phyloP scores from a whole-genome alignment of 1,140 invertebrate species.

The Venturia canescens region DNA sequence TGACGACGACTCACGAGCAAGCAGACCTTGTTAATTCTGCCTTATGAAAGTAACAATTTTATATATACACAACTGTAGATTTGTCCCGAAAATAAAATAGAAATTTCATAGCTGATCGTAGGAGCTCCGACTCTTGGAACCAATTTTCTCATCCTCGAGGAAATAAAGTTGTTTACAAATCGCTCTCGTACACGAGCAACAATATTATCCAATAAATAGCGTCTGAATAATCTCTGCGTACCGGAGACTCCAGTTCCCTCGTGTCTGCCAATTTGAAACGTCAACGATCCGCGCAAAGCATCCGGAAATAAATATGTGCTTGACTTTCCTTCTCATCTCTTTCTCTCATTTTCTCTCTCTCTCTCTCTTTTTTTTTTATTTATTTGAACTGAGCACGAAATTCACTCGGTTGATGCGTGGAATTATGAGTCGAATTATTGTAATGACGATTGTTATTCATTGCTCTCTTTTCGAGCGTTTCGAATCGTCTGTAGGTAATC shows the following conservation, averaged over 20 bases:
- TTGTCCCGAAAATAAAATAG: neutral
- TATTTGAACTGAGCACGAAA: neutral
- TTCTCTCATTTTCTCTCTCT: no score
- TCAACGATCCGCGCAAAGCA: conserved; percentile 18
- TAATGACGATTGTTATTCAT: neutral
- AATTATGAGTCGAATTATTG: neutral
- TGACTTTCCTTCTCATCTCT: neutral
- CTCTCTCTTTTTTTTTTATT: no score
- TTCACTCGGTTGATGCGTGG: neutral
- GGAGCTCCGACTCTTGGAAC: no score
- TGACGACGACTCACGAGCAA: neutral
- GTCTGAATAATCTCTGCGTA: conserved; percentile 1
- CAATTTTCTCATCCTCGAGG: neutral
- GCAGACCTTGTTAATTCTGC: neutral
- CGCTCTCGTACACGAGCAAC: neutral
- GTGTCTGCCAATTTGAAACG: conserved; percentile 12
- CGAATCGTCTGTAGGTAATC: no score
- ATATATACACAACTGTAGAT: neutral
- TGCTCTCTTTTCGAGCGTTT: no score
- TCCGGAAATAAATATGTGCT: conserved; percentile 14
- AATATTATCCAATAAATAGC: neutral
- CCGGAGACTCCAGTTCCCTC: conserved; percentile 12
- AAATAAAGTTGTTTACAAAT: no score
- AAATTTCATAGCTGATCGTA: neutral
- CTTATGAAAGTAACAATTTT: neutral